Conservation (phyloP, 1,140 invertebrate genomes). For the Scylla paramamosain region DNA sequence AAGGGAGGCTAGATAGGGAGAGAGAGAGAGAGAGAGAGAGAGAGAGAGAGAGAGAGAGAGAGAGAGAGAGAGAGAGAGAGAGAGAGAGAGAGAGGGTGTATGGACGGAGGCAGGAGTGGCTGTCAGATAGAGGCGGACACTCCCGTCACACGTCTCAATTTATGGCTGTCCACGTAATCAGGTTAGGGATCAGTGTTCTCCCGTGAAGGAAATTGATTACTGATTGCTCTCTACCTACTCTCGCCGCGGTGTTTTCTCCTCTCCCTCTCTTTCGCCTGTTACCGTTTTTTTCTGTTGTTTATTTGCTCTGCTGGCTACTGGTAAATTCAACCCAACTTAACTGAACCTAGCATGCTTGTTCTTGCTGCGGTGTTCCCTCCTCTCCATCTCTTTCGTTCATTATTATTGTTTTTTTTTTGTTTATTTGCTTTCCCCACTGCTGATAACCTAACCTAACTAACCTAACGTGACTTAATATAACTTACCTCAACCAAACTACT, state of each 20-base stretch:
- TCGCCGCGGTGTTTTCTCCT: neutral
- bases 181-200: slow-evolving; percentile 53
- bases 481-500: no score
- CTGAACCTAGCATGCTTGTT: no score
- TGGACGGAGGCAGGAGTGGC: slow-evolving; percentile 39
- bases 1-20: neutral
- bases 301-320: neutral
- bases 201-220: slow-evolving; percentile 59
- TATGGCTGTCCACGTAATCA: slow-evolving; percentile 60
- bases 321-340: no score
- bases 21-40: slow-evolving; percentile 2
- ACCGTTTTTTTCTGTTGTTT: neutral
- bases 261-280: neutral
- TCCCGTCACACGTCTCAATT: slow-evolving; percentile 58
- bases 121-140: slow-evolving; percentile 48
- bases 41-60: neutral
- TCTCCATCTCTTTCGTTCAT: no score
- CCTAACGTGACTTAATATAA: no score
- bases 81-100: neutral
- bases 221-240: slow-evolving; percentile 52
- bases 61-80: slow-evolving; percentile 1
- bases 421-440: no score
- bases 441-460: no score
- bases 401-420: no score
- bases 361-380: no score